Conservation (phyloP, 1,140 invertebrate genomes). For the Epicauta chinensis region DNA sequence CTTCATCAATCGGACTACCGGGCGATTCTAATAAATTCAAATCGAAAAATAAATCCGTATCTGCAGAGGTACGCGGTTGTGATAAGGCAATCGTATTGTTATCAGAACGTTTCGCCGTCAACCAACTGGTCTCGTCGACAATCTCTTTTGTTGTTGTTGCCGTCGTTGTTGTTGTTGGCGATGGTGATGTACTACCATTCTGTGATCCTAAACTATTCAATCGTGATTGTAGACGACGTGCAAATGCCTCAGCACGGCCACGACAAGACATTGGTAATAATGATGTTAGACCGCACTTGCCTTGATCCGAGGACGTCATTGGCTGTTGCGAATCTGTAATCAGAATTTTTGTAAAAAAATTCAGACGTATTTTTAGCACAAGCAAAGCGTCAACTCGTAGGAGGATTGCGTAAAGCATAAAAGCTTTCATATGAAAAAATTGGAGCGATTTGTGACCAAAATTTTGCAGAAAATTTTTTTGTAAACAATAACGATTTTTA, state of each 20-base stretch:
- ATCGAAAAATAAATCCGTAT: constrained; percentile 53
- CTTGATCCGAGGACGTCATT: constrained; percentile 19
- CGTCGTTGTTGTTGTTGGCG: no score
- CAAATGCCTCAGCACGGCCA: constrained; percentile 70
- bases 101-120: constrained; percentile 31
- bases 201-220: constrained; percentile 58
- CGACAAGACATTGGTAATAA: constrained; percentile 64
- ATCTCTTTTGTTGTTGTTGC: background rate
- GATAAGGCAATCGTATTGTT: constrained; percentile 32
- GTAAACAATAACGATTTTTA: no score
- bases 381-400: no score
- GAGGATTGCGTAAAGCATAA: no score
- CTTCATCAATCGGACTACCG: constrained; percentile 59
- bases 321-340: no score
- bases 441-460: no score
- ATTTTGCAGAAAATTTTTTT: no score
- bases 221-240: constrained; percentile 64
- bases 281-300: constrained; percentile 47
- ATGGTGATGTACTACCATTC: constrained; percentile 2
- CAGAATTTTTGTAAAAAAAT: no score
- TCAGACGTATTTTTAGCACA: no score
- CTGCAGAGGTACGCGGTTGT: constrained; percentile 46
- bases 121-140: constrained; percentile 46
- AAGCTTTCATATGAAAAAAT: no score
- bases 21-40: constrained; percentile 56